Evolutionary conservation across 1,140 invertebrate species (phyloP), one percentile per base, ranked within the genome.

Genomic region (Kradibia gibbosae): DNA sequence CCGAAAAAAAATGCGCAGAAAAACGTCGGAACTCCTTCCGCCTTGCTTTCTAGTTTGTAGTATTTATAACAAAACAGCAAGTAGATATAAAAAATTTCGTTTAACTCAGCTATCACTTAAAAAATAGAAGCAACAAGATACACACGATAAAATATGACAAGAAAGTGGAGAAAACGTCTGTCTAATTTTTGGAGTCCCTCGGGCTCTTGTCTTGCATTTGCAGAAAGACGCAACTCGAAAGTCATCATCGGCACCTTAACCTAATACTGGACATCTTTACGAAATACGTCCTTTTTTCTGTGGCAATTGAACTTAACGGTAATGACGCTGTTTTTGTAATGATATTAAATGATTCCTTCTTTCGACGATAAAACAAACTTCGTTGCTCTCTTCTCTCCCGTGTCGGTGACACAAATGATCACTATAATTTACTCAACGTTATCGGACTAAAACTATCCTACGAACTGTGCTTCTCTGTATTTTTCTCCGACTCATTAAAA

Each of bases 151-250:
- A 62, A 42, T 3, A 22, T 7, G 25, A n/a, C 39, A 77, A 77
- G 60, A 78, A 78, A 78, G 75, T 34, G 65, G 77, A 70, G 77
- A 78, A 78, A 78, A 78, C 77, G 65, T 34, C 39, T 31, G 74
- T 34, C 39, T 31, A 57, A 57, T 55, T 55, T 42, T 62, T 5
- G 15, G n/a, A n/a, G 20, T 45, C 25, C 39, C 39, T 28, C 67
- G 22, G 39, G 67, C 31, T 65, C 60, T 8, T 8, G 15, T 31
- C 60, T 34, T 31, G 8, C 25, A 10, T 3, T 11, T 11, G 10
- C 25, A 22, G 25, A 20, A 17, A 25, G 3, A n/a, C 7, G 28
- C 74, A 17, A 15, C 75, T 79, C 77, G 77, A 79, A 79, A 79
- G 77, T 71, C 28, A 50, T 4, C 57, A 3, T 13, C 31, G 0